Conservation (phyloP, 2,888 invertebrate genomes). For the Mesorhabditis sp. region DNA sequence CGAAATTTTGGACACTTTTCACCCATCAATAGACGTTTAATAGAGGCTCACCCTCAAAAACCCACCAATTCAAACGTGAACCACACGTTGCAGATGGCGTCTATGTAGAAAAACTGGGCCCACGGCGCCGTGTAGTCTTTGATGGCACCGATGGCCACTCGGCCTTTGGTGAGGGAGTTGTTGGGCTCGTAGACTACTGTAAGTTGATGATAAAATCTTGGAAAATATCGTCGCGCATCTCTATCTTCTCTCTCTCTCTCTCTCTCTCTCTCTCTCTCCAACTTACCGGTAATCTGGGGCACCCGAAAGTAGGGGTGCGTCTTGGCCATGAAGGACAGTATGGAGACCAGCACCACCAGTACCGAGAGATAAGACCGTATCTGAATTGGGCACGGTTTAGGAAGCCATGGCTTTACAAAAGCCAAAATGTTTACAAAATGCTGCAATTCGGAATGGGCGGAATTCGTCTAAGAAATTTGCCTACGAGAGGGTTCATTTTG, state of each 20-base stretch:
- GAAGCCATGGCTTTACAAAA: too few relatives aligned
- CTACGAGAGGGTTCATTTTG: too few relatives aligned
- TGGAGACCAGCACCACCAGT: conserved; percentile 91
- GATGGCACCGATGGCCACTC: conserved; percentile 29
- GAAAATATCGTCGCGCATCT: neutral
- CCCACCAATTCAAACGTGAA: conserved; percentile 80
- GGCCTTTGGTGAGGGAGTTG: neutral
- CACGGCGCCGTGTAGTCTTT: conserved; percentile 43
- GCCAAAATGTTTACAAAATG: too few relatives aligned
- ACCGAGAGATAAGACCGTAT: conserved; percentile 86
- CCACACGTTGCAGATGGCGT: conserved; percentile 89
- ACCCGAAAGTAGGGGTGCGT: conserved; percentile 92
- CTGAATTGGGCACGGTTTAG: conserved; percentile 65
- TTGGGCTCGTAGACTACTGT: neutral
- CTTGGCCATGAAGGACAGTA: conserved; percentile 89
- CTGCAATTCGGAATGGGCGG: too few relatives aligned
- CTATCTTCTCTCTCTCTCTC: too few relatives aligned
- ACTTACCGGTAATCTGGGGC: conserved; percentile 64
- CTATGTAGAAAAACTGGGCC: conserved; percentile 80
- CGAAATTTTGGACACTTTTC: too few relatives aligned
- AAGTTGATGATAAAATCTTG: neutral
- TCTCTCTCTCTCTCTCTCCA: neutral
- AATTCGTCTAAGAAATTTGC: too few relatives aligned
- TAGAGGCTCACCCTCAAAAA: conserved; percentile 3
- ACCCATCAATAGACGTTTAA: neutral